phyloP scores from a whole-genome alignment of 2,888 invertebrate species.

The Platycheirus albimanus region DNA sequence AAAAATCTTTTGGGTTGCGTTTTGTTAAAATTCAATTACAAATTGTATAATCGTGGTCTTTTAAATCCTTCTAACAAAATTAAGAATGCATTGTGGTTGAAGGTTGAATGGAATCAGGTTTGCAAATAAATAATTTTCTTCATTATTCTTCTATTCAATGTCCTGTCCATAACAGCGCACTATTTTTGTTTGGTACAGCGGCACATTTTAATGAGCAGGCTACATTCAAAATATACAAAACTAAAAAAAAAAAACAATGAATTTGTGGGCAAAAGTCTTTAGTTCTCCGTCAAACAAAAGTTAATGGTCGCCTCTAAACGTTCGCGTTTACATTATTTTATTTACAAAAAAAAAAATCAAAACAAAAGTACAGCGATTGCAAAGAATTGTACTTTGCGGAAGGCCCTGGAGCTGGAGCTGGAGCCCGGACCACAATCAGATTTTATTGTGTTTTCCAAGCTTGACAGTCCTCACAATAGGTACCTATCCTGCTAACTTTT shows the following conservation, averaged over 20 bases:
- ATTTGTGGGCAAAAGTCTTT: background rate
- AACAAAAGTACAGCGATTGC: conserved; percentile 12
- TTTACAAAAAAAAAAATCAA: background rate
- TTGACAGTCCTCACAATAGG: background rate
- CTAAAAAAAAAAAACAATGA: no score
- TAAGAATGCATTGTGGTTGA: background rate
- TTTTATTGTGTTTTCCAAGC: conserved; percentile 52
- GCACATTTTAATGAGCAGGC: conserved; percentile 29
- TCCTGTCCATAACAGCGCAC: background rate
- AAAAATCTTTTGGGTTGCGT: no score
- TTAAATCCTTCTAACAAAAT: no score
- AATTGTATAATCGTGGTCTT: no score
- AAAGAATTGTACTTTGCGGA: conserved; percentile 18
- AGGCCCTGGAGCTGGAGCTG: background rate
- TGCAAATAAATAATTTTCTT: background rate
- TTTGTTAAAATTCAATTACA: no score
- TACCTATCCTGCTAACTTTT: background rate
- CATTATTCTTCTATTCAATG: background rate
- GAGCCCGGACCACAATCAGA: conserved; percentile 38
- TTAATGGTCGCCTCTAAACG: conserved; percentile 2
- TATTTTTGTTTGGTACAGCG: conserved; percentile 1
- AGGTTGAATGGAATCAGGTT: no score
- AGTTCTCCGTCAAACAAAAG: background rate
- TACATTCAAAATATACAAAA: background rate
- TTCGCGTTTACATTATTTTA: conserved; percentile 3